Evolutionary conservation across 2,113 vertebrate genomes (phyloP), one percentile per base, ranked within the genome.

Genomic region (Oxyruncus cristatus): DNA sequence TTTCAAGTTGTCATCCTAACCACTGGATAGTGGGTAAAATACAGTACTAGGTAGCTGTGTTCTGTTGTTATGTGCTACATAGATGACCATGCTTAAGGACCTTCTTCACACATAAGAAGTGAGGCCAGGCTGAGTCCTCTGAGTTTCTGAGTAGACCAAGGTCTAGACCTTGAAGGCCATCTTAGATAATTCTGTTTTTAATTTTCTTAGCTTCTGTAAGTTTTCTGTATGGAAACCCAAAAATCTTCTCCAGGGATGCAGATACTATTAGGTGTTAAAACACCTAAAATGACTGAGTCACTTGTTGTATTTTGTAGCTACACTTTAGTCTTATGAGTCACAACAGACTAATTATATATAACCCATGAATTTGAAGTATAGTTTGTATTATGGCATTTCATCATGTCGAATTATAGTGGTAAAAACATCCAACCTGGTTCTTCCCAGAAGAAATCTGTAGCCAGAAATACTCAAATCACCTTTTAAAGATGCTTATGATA

Each of bases 11-110:
- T 37, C 30, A 62, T 23, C 30, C 23, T 85, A 68, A 49, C 8
- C 16, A 30, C 28, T 28, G 32, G 9, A 32, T 52, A 41, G 11
- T 24, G 22, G 9, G 11, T 47, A 18, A 72, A 91, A 90, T 56
- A 15, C 27, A 63, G 5, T 21, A 18, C 4, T 22, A 37, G 17
- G 22, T 58, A 62, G 23, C n/a, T 50, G 1, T 81, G 41, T 49
- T 78, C 24, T 78, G 5, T 47, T 84, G 4, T 68, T 70, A 33
- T n/a, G 11, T 53, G 22, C 22, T 79, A 53, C 85, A 58, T 33
- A 30, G 17, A 41, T 42, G 21, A 20, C 0, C 0, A 1, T 7
- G 4, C 33, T 33, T 35, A 83, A 61, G 12, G 21, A 49, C 5
- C 14, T n/a, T 70, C 39, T 62, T 35, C 33, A 77, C 11, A 30